Conservation (phyloP, 2,888 invertebrate genomes). For the Tanypteryx hageni region DNA sequence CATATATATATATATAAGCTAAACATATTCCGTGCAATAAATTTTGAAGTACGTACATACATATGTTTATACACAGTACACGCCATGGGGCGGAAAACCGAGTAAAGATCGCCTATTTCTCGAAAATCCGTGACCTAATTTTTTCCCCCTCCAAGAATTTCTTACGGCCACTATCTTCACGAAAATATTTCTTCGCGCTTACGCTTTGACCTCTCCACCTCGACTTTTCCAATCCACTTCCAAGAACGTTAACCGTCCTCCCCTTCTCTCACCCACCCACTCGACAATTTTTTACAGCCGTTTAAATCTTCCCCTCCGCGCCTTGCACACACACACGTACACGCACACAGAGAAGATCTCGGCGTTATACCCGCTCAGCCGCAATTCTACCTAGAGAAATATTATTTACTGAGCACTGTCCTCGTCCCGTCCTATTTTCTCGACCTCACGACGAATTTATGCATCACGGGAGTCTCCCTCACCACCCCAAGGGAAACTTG, state of each 20-base stretch:
- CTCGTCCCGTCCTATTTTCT: background rate
- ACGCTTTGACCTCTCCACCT: background rate
- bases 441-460: conserved; percentile 4
- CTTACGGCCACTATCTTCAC: conserved; percentile 13
- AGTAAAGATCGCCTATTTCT: background rate
- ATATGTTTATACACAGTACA: no score
- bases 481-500: background rate
- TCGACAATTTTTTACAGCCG: background rate
- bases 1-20: no score
- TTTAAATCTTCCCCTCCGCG: background rate
- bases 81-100: no score
- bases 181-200: background rate
- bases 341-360: background rate
- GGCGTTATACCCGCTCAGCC: background rate
- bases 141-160: conserved; percentile 11
- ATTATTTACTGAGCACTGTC: conserved; percentile 20
- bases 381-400: conserved; percentile 24
- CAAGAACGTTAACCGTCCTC: conserved; percentile 23
- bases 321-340: background rate
- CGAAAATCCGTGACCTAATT: conserved; percentile 38
- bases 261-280: background rate
- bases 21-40: no score
- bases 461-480: conserved; percentile 34
- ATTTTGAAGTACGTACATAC: no score
- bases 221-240: background rate